phyloP scores from a whole-genome alignment of 30 jellyfish, hydroid and myxozoan genomes.

The Catostylus mosaicus region DNA sequence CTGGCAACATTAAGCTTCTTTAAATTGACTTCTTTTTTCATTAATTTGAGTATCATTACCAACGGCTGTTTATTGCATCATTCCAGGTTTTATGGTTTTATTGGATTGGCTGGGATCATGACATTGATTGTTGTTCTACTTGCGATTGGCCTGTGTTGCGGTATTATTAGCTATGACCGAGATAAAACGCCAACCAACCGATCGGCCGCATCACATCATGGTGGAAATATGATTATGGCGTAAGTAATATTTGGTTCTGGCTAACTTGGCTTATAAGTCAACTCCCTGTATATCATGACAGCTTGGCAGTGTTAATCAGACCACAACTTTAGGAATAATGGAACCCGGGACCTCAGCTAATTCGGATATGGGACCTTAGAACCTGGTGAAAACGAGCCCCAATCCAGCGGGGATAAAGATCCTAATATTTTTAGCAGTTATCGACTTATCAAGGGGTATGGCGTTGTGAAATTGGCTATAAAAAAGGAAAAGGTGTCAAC shows the following conservation, averaged over 20 bases:
- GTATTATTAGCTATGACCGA: conserved; percentile 73
- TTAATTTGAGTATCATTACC: neutral
- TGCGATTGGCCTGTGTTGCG: conserved; percentile 73
- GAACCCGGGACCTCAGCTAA: no score
- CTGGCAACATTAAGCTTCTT: neutral
- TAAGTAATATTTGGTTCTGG: conserved; percentile 53
- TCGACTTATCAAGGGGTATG: no score
- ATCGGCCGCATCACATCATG: conserved; percentile 68
- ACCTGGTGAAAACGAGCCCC: no score
- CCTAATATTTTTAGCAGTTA: no score
- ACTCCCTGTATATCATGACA: no score
- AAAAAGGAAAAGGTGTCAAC: no score
- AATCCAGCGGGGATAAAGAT: no score
- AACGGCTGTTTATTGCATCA: neutral
- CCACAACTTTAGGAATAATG: no score
- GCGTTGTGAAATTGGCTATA: no score
- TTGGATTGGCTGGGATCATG: conserved; percentile 67
- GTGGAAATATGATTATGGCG: conserved; percentile 94
- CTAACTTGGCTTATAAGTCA: no score
- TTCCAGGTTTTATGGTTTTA: conserved; percentile 74
- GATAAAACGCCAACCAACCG: conserved; percentile 69
- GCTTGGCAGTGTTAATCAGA: no score
- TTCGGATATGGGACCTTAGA: no score
- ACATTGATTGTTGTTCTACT: conserved; percentile 62
- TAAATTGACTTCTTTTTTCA: neutral